These are phyloP conservation scores for Blera fallax DNA, from an alignment of 2,888 invertebrate genomes.

Conservation along the genomic window DNA sequence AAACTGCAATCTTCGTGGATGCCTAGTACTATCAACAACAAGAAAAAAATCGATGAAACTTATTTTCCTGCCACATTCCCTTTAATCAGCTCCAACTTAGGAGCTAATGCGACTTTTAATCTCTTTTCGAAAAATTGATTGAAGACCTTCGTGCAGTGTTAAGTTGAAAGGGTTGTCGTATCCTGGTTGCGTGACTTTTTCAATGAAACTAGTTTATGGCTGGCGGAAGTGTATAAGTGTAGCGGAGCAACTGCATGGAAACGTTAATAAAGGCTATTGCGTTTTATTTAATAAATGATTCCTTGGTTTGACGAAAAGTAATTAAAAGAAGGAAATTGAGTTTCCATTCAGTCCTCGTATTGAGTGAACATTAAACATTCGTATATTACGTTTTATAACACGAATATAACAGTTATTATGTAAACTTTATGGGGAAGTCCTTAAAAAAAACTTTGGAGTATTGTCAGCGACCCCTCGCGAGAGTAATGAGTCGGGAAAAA, in stretches of 20 bases:
- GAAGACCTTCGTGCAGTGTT: constrained; percentile 46
- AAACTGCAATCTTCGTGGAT: no score
- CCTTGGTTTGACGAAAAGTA: neutral
- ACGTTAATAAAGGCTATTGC: neutral
- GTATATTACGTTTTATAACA: neutral
- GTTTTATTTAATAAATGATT: neutral
- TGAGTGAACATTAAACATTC: neutral
- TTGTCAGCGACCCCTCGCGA: no score
- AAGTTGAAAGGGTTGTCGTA: constrained; percentile 7
- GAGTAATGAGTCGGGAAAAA: no score
- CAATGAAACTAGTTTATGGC: constrained; percentile 1
- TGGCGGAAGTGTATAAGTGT: neutral
- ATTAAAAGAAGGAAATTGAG: neutral
- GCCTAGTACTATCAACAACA: no score
- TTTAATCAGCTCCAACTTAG: neutral
- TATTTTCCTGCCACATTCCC: no score
- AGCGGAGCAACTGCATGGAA: neutral
- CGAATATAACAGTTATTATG: no score
- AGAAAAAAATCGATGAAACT: no score
- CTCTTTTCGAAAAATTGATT: constrained; percentile 24
- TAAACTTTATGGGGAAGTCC: neutral
- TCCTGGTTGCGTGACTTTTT: constrained; percentile 41
- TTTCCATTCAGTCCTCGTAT: neutral
- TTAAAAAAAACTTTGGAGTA: no score
- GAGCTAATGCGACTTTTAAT: constrained; percentile 4